Percentiles rank a stretch among this genome's conserved stretches.
Evolutionary conservation across 2,113 vertebrate species (phyloP).

Genomic region (Brachyistius frenatus): DNA sequence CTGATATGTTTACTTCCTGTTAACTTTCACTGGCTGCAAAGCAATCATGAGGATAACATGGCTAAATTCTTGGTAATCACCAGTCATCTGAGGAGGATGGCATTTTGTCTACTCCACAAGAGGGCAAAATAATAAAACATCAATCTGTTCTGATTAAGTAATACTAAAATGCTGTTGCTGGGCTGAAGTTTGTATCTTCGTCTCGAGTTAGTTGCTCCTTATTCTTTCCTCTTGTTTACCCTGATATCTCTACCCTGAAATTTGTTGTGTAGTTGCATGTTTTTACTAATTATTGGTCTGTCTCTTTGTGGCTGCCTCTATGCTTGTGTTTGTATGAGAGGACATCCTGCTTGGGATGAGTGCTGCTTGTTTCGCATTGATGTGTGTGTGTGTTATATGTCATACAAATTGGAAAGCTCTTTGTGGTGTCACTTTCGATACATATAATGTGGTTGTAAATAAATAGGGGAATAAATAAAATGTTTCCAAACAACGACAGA

Average conservation of each 20-base stretch:
- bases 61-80: not conserved
- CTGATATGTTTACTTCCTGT: no score
- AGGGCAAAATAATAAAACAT: not conserved
- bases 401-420: conserved; percentile 19
- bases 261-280: conserved; percentile 32
- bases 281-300: conserved; percentile 12
- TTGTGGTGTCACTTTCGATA: conserved; percentile 39
- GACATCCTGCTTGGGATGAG: not conserved
- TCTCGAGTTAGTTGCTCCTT: not conserved
- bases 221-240: not conserved
- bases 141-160: not conserved
- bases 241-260: not conserved
- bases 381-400: conserved; percentile 14
- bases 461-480: conserved; percentile 56
- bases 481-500: conserved; percentile 47
- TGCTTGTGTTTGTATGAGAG: conserved; percentile 30
- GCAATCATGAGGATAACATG: no score
- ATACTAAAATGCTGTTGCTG: not conserved
- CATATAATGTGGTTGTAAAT: conserved; percentile 49
- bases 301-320: conserved; percentile 25
- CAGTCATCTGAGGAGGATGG: not conserved
- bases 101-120: not conserved
- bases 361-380: not conserved
- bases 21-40: no score
- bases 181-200: not conserved